A percentile compares a stretch with the other conserved stretches of the same genome.
These are phyloP conservation scores for Bombycilla garrulus DNA, from an alignment of 2,113 vertebrate species.

Conservation along the genomic window DNA sequence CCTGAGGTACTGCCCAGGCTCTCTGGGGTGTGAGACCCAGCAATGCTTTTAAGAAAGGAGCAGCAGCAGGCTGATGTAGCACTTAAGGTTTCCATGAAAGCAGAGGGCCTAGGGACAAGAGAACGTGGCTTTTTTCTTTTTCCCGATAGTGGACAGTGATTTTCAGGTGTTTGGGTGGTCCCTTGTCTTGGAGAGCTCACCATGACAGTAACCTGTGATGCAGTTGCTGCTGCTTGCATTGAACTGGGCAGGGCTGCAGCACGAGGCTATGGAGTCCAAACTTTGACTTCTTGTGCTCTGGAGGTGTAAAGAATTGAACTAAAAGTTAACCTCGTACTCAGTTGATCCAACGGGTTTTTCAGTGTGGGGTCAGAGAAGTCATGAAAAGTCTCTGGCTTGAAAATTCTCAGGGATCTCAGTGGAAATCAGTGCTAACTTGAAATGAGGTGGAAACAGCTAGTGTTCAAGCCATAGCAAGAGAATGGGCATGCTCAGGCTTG, in stretches of 20 bases:
- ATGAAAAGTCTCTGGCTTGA: background rate
- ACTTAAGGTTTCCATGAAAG: background rate
- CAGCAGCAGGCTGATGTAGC: background rate
- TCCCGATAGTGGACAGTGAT: background rate
- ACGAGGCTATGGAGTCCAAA: background rate
- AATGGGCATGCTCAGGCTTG: background rate
- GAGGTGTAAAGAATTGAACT: background rate
- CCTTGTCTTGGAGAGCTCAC: background rate
- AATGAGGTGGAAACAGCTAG: background rate
- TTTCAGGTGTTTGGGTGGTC: background rate
- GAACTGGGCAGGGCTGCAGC: background rate
- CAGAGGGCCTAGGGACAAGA: background rate
- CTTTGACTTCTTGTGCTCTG: background rate
- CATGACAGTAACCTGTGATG: background rate
- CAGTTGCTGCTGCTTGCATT: fast-evolving
- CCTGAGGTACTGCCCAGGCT: background rate
- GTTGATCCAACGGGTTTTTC: background rate
- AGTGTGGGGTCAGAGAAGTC: background rate
- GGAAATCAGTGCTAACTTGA: background rate
- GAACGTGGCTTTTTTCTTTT: background rate
- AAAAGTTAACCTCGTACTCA: background rate
- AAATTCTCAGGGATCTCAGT: background rate
- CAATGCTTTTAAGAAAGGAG: background rate
- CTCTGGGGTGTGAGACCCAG: fast-evolving
- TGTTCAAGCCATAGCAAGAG: background rate